Evolutionary conservation across 2,113 vertebrate genomes (phyloP), one percentile per base, ranked within the genome.

Genomic region (Ginglymostoma cirratum): DNA sequence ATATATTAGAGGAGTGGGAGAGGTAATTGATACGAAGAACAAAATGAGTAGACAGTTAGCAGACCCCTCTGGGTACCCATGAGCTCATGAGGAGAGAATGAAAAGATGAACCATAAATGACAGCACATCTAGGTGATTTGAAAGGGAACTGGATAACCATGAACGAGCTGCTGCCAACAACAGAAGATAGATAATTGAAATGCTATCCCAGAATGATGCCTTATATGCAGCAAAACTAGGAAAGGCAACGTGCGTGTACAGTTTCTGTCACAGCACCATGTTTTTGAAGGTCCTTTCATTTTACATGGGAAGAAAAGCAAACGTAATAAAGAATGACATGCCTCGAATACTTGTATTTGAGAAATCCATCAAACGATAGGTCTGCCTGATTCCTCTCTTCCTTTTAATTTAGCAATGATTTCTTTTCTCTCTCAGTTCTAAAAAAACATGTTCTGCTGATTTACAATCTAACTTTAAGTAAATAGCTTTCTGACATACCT

Each of bases 401-500:
- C 1, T 70, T 72, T 27, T 45, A 72, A 90, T 48, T 65, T 30
- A 30, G 48, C 61, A 76, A 38, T 34, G 17, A 90, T n/a, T 42
- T 72, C 78, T 93, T 61, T 61, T 10, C 55, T 61, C 55, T 38
- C 52, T 76, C 48, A 21, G 24, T 96, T 90, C 2, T 55, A 3
- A 42, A 72, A 95, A 69, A 69, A 45, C 72, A 52, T 30, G 45
- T 34, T 72, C 8, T 72, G 42, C 21, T 38, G n/a, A 61, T 61
- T 66, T 95, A 19, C 90, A 94, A 65, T 67, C 34, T 52, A 52
- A 72, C 27, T 61, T 61, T 5, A 95, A 72, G 67, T 95, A 30
- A 52, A 76, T 83, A 42, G n/a, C 14, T 4, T 34, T 72, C 4
- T 52, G 87, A 96, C 97, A 97, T 96, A 99, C 99, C 98, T 98